phyloP scores from a whole-genome alignment of 2,888 invertebrate species.

The Agrilus biguttatus region DNA sequence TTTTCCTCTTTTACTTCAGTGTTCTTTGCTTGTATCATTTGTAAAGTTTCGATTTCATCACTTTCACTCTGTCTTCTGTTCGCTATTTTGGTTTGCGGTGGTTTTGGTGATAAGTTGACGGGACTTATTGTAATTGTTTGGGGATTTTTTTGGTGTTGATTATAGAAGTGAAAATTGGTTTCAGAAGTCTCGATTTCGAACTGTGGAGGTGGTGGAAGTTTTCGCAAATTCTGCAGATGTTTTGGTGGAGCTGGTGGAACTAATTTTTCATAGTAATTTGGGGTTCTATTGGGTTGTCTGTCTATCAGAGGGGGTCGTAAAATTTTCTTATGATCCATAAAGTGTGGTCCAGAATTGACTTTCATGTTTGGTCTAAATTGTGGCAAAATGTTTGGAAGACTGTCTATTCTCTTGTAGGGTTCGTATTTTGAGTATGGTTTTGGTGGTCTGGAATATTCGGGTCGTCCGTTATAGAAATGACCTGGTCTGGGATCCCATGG shows the following conservation, averaged over 20 bases:
- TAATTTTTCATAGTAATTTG: constrained; percentile 30
- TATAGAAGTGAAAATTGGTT: neutral
- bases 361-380: constrained; percentile 57
- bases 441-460: constrained; percentile 29
- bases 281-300: constrained; percentile 29
- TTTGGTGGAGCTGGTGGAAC: constrained; percentile 28
- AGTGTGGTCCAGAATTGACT: constrained; percentile 30
- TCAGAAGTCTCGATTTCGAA: no score
- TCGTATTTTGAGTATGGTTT: constrained; percentile 20
- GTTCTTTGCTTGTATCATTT: constrained; percentile 50
- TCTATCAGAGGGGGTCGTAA: constrained; percentile 29
- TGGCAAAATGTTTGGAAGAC: constrained; percentile 52
- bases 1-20: constrained; percentile 26
- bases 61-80: constrained; percentile 32
- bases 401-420: constrained; percentile 28
- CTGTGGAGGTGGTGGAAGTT: constrained; percentile 29
- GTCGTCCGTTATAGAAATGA: constrained; percentile 29
- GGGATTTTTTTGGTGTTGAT: constrained; percentile 1
- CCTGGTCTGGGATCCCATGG: constrained; percentile 34
- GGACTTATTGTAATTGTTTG: constrained; percentile 6
- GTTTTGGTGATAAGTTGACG: constrained; percentile 15
- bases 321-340: constrained; percentile 14
- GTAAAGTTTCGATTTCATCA: constrained; percentile 46
- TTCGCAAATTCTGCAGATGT: constrained; percentile 32
- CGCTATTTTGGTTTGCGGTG: constrained; percentile 32